A percentile compares a stretch with the other conserved stretches of the same genome.
These are phyloP conservation scores for Volucella inflata DNA, from an alignment of 2,888 invertebrate species.

Conservation along the genomic window DNA sequence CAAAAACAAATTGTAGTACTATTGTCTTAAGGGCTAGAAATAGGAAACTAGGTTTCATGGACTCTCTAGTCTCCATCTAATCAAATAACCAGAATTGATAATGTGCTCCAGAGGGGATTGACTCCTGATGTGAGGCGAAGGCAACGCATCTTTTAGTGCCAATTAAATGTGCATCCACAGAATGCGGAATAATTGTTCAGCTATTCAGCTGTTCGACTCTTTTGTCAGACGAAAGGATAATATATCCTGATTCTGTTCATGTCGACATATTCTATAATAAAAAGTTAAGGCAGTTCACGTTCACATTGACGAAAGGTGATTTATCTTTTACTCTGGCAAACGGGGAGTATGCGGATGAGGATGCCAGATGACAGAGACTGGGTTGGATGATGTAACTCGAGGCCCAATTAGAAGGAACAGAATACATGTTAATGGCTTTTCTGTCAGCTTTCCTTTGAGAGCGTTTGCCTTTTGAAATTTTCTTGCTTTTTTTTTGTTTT, in stretches of 20 bases:
- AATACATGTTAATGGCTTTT: conserved; percentile 68
- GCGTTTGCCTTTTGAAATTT: conserved; percentile 52
- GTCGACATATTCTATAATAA: conserved; percentile 9
- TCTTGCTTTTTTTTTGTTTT: conserved; percentile 18
- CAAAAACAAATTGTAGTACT: too few species aligned
- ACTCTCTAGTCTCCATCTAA: neutral
- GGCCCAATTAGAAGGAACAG: conserved; percentile 68
- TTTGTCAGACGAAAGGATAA: conserved; percentile 15
- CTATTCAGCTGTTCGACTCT: neutral
- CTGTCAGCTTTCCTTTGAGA: conserved; percentile 61
- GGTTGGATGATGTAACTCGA: conserved; percentile 55
- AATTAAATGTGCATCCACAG: conserved; percentile 20
- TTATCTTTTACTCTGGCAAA: conserved; percentile 38
- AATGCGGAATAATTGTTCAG: conserved; percentile 16
- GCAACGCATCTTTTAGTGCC: conserved; percentile 22
- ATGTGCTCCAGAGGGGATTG: neutral
- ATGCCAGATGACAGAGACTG: conserved; percentile 1
- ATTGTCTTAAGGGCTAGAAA: neutral
- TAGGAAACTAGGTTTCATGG: neutral
- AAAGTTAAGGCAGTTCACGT: too few species aligned
- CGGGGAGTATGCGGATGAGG: conserved; percentile 13
- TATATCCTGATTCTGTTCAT: conserved; percentile 2
- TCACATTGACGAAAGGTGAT: conserved; percentile 41
- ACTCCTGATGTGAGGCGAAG: neutral
- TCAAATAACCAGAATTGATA: conserved; percentile 4